Percentiles rank a stretch among this genome's conserved stretches.
Conservation (phyloP, 2,797 vertebrate species). For the Schizothorax lantsangensis region DNA sequence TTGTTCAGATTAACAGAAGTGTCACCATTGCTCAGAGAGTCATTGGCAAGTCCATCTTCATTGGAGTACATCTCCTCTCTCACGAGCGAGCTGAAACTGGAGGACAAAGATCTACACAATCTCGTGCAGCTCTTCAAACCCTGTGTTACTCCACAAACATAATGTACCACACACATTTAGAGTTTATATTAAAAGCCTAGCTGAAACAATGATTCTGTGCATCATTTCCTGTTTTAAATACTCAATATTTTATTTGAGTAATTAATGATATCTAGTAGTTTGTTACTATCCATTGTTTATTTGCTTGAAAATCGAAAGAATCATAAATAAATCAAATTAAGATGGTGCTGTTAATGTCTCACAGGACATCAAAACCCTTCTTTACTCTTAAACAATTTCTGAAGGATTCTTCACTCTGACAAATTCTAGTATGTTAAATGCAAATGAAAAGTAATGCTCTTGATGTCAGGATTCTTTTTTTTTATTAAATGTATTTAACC, state of each 20-base stretch:
- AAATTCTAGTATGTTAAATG: background rate
- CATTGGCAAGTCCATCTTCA: slow-evolving; percentile 67
- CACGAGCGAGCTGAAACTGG: slow-evolving; percentile 72
- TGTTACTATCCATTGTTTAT: background rate
- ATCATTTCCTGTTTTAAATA: background rate
- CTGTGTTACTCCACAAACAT: slow-evolving; percentile 45
- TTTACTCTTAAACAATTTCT: background rate
- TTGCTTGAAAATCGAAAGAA: background rate
- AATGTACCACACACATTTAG: background rate
- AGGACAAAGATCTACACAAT: slow-evolving; percentile 70
- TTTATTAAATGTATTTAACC: background rate
- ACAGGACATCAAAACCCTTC: background rate
- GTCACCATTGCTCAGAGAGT: slow-evolving; percentile 68
- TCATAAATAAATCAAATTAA: background rate
- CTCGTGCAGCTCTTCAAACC: slow-evolving; percentile 70
- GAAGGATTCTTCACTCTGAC: too few relatives aligned
- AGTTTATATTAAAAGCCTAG: background rate
- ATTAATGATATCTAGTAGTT: background rate
- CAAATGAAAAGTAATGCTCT: background rate
- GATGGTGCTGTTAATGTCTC: background rate
- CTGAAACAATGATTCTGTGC: background rate
- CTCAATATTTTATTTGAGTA: background rate
- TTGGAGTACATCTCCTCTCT: slow-evolving; percentile 70
- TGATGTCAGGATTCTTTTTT: background rate
- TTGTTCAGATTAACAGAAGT: slow-evolving; percentile 74